A percentile compares a stretch with the other conserved stretches of the same genome.
Conservation (phyloP, 2,888 invertebrate species). For the Noctua pronuba region DNA sequence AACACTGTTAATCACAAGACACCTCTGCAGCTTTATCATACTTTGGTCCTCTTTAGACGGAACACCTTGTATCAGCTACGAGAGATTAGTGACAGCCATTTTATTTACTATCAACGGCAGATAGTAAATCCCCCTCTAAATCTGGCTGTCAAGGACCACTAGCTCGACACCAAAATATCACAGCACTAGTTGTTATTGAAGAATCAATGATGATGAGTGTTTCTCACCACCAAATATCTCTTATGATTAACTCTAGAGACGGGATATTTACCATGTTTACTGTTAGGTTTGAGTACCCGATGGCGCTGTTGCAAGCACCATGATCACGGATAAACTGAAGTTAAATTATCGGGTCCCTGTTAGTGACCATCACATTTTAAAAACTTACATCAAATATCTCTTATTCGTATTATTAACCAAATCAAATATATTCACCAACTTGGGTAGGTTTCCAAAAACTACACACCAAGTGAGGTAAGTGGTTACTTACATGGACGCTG, state of each 20-base stretch:
- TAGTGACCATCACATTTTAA: too few species aligned
- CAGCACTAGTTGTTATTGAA: neutral
- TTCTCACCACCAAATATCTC: neutral
- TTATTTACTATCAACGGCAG: neutral
- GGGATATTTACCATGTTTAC: too few species aligned
- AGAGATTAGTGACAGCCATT: neutral
- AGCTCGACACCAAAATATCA: neutral
- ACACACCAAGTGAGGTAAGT: neutral
- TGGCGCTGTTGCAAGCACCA: too few species aligned
- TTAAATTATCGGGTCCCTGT: too few species aligned
- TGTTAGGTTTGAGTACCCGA: too few species aligned
- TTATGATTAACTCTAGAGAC: too few species aligned
- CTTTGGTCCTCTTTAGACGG: neutral
- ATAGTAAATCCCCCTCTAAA: neutral
- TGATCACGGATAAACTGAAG: too few species aligned
- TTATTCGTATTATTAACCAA: neutral
- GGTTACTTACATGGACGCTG: slow-evolving; percentile 46
- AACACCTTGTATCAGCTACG: neutral
- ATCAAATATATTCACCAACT: neutral
- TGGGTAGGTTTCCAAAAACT: neutral
- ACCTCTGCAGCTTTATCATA: neutral
- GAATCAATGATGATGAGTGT: neutral
- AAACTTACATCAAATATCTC: neutral
- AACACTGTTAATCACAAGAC: too few species aligned
- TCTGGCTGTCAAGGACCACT: neutral